Base-by-base conservation (phyloP, 2,113 vertebrate species). In the Harpagus bidentatus region DNA sequence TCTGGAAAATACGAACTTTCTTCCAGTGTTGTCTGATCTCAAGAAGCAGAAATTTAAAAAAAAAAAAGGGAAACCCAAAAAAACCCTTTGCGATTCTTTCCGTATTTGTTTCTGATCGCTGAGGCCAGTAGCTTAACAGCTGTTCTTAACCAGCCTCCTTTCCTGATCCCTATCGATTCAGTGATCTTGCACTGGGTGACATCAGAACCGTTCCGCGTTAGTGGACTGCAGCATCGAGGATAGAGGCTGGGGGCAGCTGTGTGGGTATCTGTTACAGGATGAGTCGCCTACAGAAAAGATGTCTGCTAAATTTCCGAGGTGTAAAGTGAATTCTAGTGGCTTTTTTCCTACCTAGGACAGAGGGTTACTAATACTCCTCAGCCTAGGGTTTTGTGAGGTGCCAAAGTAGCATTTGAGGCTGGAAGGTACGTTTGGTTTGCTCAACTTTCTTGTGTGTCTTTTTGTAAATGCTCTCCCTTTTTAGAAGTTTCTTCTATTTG, bases 141-240 rank as follows among this genome's bases (percentile, higher is more conserved):
- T 36, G 1, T 38, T 80, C 15, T 2, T 4, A 2, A 36, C 1
- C 16, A 69, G 25, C 21, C 40, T 85, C 52, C n/a, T 47, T 38
- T 42, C 66, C 45, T 34, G 4, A 19, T 55, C 56, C n/a, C 86
- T 71, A 67, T 78, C 65, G 95, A 97, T 95, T 90, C 26, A 65
- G 90, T 93, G 86, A 95, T 96, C 94, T 94, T 83, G 87, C 90
- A 43, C 84, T 67, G 87, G 89, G 87, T 95, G 88, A 76, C 94
- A 94, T 82, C 94, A 92, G 94, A 88, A 88, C 80, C 36, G 82
- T 87, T 96, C 82, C 73, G 56, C 47, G 5, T 31, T 48, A 11
- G 70, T 26, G 43, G 43, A 52, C 88, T 93, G 94, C 93, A 82
- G 96, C 56, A 32, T 40, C 31, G 69, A 83, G 95, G 84, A 83